Conservation (phyloP, 1,140 invertebrate species). For the Neelides sp. region DNA sequence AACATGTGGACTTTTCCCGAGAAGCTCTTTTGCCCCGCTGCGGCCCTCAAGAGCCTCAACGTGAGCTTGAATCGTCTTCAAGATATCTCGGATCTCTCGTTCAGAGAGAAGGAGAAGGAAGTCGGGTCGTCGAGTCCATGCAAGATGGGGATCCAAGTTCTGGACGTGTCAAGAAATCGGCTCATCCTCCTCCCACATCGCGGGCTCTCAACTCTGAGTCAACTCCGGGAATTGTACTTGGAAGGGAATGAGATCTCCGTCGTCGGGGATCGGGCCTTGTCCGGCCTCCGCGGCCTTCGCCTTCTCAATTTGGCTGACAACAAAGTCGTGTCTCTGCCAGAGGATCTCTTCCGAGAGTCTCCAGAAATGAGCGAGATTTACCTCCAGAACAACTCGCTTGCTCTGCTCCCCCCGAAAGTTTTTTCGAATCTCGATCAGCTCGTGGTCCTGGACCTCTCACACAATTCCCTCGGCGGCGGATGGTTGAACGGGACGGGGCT, state of each 20-base stretch:
- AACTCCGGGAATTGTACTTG: constrained; percentile 60
- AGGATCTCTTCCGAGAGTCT: constrained; percentile 64
- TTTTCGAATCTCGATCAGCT: constrained; percentile 73
- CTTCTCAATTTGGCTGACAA: constrained; percentile 74
- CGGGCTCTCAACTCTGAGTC: constrained; percentile 60
- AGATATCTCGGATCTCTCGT: constrained; percentile 67
- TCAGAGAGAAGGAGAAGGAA: constrained; percentile 42
- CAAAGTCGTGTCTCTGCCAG: constrained; percentile 72
- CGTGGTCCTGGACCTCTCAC: constrained; percentile 67
- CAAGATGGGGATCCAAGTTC: constrained; percentile 59
- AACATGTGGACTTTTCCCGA: constrained; percentile 78
- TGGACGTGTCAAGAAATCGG: constrained; percentile 74
- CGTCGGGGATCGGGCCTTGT: constrained; percentile 65
- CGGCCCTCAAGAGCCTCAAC: constrained; percentile 60
- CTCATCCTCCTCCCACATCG: constrained; percentile 63
- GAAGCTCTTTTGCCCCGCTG: constrained; percentile 66
- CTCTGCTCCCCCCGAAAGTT: constrained; percentile 60
- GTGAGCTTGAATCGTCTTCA: constrained; percentile 71
- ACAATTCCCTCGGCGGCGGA: constrained; percentile 72
- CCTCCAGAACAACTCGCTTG: constrained; percentile 75
- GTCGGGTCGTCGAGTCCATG: constrained; percentile 44
- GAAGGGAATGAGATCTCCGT: constrained; percentile 73
- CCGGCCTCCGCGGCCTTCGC: constrained; percentile 60
- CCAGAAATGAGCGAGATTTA: constrained; percentile 69
- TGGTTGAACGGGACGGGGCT: constrained; percentile 58